Base-by-base conservation (phyloP, 2,797 vertebrate genomes). In the Limnodromus scolopaceus region DNA sequence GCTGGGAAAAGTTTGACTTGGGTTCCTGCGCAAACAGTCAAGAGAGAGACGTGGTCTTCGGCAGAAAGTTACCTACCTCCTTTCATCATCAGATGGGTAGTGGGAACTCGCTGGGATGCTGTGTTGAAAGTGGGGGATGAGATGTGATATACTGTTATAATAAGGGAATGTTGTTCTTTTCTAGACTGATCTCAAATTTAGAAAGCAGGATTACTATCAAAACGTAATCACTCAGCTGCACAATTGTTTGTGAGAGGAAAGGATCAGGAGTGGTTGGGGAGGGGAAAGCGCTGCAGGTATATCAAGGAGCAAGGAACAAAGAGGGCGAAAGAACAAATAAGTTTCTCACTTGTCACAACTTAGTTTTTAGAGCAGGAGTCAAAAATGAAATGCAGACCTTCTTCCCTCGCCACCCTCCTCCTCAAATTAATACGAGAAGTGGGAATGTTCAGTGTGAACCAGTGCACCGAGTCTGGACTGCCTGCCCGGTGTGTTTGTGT, bases 71-170 rank as follows among this genome's bases (percentile, higher is more conserved):
- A 96, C 72, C 83, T 95, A 77, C 84, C 57, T 93, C 48, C 63
- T 82, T 78, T 71, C 87, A 85, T 94, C 78, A 74, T 94, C 88
- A 93, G 79, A 93, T 92, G 92, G 84, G 70, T 91, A 51, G 72
- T 36, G 79, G 95, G 80, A 93, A 94, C 46, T 93, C 38, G 71
- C 88, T 80, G 58, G 92, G 92, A 92, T 92, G 46, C 57, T 83
- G 91, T 97, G 96, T 86, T 95, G 94, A 95, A 97, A 96, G 88
- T 92, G 95, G 89, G 79, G 90, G 95, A 96, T 96, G 92, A 93
- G 92, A 96, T 89, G 94, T 93, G 92, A 90, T 92, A 94, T 78
- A 86, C 93, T 95, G 93, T 94, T 96, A 90, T 83, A 91, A 96
- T 93, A 95, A 85, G 81, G 36, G 86, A 94, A 93, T 93, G 93